These are phyloP conservation scores for Macrosiphum euphorbiae DNA, from an alignment of 2,888 invertebrate species.

Conservation along the genomic window DNA sequence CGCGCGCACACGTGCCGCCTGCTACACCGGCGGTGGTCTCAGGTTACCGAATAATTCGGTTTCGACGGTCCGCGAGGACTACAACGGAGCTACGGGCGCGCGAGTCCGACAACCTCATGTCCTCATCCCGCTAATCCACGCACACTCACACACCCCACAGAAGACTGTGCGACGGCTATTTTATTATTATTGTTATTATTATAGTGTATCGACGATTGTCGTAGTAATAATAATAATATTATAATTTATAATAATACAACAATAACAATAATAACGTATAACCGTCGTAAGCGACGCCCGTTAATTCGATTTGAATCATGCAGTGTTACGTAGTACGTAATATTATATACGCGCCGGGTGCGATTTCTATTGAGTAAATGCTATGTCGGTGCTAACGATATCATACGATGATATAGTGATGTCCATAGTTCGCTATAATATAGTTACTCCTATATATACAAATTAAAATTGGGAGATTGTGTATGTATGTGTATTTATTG, in stretches of 20 bases:
- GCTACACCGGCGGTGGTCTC: conserved; percentile 19
- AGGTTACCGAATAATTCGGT: conserved; percentile 58
- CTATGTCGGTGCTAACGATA: conserved; percentile 4
- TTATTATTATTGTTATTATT: background rate
- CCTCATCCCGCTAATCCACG: background rate
- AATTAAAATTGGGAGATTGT: no score
- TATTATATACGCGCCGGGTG: background rate
- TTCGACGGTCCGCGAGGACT: background rate
- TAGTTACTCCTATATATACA: background rate
- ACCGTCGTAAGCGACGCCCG: background rate
- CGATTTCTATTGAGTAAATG: conserved; percentile 21
- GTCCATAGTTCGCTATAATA: background rate
- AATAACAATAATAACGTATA: background rate
- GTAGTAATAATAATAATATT: background rate
- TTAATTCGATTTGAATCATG: conserved; percentile 45
- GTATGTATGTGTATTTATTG: no score
- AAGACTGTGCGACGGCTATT: background rate
- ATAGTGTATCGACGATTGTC: background rate
- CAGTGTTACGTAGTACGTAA: background rate
- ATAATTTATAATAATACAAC: background rate
- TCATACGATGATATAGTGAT: background rate
- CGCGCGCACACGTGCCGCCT: conserved; percentile 20
- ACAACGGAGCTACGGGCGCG: background rate
- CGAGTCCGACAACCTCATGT: background rate
- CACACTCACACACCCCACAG: background rate